A percentile compares a stretch with the other conserved stretches of the same genome.
Conservation (phyloP, 2,797 vertebrate species). For the Cottoperca gobio region DNA sequence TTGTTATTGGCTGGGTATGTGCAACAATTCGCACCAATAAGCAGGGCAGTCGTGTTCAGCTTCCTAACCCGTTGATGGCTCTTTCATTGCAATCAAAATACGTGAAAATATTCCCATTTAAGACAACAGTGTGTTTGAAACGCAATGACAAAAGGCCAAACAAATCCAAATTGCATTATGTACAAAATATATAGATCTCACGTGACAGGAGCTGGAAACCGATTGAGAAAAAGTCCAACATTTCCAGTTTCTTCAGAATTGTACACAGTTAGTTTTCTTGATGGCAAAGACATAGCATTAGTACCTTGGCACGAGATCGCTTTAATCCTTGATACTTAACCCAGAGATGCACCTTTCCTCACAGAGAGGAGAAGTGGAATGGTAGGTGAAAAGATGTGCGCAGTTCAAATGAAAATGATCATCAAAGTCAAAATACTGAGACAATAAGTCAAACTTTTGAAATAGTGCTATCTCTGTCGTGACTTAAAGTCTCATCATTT, state of each 20-base stretch:
- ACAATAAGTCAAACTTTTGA: background rate
- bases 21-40: conserved; percentile 30
- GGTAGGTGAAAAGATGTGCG: background rate
- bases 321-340: conserved; percentile 50
- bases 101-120: conserved; percentile 38
- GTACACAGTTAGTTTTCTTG: conserved; percentile 26
- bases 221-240: conserved; percentile 22
- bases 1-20: conserved; percentile 33
- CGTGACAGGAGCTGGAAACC: conserved; percentile 41
- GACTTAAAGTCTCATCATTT: background rate
- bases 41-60: conserved; percentile 27
- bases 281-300: conserved; percentile 39
- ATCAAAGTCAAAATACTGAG: background rate
- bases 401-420: background rate
- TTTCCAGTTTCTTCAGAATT: conserved; percentile 31
- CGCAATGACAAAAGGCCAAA: conserved; percentile 45
- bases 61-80: conserved; percentile 16
- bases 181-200: conserved; percentile 53
- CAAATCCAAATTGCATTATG: conserved; percentile 53
- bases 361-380: conserved; percentile 29
- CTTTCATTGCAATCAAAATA: conserved; percentile 30
- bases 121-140: conserved; percentile 61
- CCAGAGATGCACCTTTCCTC: conserved; percentile 39
- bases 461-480: background rate
- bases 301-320: conserved; percentile 47